These are phyloP conservation scores for Cryptotermes secundus DNA, from an alignment of 1,140 invertebrate species.

Conservation along the genomic window DNA sequence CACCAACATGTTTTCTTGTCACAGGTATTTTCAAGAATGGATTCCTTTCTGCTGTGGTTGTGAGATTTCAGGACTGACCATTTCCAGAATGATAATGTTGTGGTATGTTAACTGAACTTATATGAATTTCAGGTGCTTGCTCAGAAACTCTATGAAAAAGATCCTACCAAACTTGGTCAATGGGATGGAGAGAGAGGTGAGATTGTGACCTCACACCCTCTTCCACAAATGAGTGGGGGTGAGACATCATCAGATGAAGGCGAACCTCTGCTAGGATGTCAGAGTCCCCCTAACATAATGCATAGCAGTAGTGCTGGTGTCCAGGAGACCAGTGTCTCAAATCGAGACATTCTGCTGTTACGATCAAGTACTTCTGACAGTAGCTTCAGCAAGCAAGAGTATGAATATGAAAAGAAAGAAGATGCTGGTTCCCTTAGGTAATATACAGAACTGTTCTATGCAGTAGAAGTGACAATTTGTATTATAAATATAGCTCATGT, in stretches of 20 bases:
- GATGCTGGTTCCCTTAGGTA: background rate
- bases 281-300: background rate
- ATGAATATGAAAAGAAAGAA: background rate
- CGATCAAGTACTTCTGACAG: background rate
- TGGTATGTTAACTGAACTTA: background rate
- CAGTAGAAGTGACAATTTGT: no score
- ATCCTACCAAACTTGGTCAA: constrained; percentile 64
- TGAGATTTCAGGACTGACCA: no score
- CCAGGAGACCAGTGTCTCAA: no score
- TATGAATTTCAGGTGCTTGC: constrained; percentile 62
- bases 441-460: background rate
- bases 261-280: constrained; percentile 41
- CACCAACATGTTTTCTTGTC: no score
- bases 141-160: constrained; percentile 78
- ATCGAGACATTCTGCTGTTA: background rate
- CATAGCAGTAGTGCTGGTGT: no score
- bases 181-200: constrained; percentile 40
- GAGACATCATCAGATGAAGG: constrained; percentile 52
- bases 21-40: no score
- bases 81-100: no score
- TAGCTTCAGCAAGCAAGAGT: background rate
- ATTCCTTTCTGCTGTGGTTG: no score
- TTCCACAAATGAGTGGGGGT: constrained; percentile 42
- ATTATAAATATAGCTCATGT: no score
- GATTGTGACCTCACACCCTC: background rate